Base-by-base conservation (phyloP, 2,797 vertebrate genomes). In the Centroberyx gerrardi region DNA sequence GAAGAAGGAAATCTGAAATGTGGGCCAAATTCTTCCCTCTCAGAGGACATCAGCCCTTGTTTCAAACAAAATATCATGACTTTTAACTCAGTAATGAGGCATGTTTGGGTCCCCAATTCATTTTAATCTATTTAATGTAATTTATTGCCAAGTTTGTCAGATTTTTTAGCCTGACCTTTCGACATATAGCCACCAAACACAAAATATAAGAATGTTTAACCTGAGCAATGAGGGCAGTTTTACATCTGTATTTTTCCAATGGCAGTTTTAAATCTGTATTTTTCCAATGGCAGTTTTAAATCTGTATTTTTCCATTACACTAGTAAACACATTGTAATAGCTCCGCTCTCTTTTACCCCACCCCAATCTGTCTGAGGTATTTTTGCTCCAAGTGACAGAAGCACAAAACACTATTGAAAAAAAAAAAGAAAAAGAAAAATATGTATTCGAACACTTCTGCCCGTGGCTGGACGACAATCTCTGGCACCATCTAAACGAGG, bases 401-500 rank as follows among this genome's bases (percentile, higher is more conserved):
- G 31, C 29, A 40, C 27, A 62, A 29, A 74, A 62, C 48, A 71
- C 5, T 28, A 62, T 10, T 22, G 22, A 22, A 22, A 22, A 22
- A 56, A 48, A 60, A 82, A 77, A 56, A 48, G 58, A 82, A 77
- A 76, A 79, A 29, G 33, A 63, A 2, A 4, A 71, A 48, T 58
- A 70, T 81, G 61, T 64, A 75, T 71, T 22, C 58, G 54, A 68
- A 78, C 71, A 86, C 67, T 9, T 74, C 60, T 66, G 74, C 76
- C 63, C 84, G 66, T 77, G 77, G 82, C 78, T 81, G 72, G 44
- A 71, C 65, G 70, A 46, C 75, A 82, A 84, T 75, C 72, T 80
- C 61, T 61, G 68, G 80, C 78, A 77, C 75, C 33, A 80, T 65
- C 74, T 81, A 40, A 80, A 66, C 58, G 7, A 1, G n/a, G 62